phyloP scores from a whole-genome alignment of 2,888 invertebrate genomes.

The Lasioglossum leucozonium region DNA sequence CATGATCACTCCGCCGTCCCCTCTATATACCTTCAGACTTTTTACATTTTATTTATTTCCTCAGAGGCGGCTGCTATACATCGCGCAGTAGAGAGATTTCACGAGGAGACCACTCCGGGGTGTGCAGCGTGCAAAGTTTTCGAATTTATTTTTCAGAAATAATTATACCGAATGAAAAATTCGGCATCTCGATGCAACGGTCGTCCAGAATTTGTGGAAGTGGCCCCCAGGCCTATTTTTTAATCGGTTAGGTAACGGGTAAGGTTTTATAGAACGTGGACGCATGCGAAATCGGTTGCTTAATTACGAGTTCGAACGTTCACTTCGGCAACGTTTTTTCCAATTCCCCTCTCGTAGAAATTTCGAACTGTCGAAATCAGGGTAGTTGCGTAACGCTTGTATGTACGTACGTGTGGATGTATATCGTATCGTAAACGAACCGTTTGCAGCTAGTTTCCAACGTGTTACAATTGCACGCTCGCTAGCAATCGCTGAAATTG shows the following conservation, averaged over 20 bases:
- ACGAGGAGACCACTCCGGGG: neutral
- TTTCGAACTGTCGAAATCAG: conserved; percentile 35
- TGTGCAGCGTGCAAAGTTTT: neutral
- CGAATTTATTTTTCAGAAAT: neutral
- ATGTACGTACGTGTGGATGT: neutral
- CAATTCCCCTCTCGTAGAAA: conserved; percentile 13
- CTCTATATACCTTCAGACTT: neutral
- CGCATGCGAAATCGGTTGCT: conserved; percentile 15
- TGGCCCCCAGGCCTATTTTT: neutral
- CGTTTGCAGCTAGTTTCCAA: conserved; percentile 25
- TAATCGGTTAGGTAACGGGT: neutral
- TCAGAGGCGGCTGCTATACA: neutral
- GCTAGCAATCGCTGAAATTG: neutral
- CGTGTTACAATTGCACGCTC: conserved; percentile 31
- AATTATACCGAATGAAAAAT: neutral
- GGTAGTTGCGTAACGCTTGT: conserved; percentile 24
- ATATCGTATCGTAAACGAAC: conserved; percentile 27
- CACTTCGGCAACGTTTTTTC: conserved; percentile 6
- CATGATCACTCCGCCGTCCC: neutral
- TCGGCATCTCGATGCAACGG: neutral
- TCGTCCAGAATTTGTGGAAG: neutral
- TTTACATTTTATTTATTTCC: neutral
- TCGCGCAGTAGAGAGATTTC: neutral
- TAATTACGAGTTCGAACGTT: conserved; percentile 25
- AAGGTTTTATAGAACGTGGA: neutral